A percentile compares a stretch with the other conserved stretches of the same genome.
Evolutionary conservation across 1,140 invertebrate genomes (phyloP).

Genomic region (Hylaeus anthracinus): DNA sequence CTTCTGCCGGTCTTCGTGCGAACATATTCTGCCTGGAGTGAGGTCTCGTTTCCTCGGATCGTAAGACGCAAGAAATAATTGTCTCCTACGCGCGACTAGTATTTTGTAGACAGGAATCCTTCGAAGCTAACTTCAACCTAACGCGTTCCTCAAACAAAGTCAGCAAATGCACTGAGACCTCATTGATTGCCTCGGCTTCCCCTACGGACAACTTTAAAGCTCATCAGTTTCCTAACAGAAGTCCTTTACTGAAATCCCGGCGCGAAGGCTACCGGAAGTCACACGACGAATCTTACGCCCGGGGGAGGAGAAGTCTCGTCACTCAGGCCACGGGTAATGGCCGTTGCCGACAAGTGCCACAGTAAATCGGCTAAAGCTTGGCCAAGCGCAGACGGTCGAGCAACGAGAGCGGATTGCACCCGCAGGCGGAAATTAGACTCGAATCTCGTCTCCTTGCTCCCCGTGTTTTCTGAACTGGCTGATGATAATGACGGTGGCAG

Average conservation of each 20-base stretch:
- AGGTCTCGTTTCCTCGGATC: conserved; percentile 43
- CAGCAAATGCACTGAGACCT: no score
- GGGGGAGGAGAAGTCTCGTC: conserved; percentile 24
- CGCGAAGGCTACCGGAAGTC: conserved; percentile 51
- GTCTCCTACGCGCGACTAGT: conserved; percentile 27
- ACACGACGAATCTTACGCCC: conserved; percentile 36
- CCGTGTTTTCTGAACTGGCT: conserved; percentile 69
- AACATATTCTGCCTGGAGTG: conserved; percentile 33
- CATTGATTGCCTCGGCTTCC: neutral
- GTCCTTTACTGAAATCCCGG: neutral
- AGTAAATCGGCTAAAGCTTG: conserved; percentile 55
- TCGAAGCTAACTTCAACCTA: neutral
- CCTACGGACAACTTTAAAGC: neutral
- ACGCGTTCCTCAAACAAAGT: no score
- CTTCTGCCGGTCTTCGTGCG: conserved; percentile 25
- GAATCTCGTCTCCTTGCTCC: conserved; percentile 67
- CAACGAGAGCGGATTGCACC: conserved; percentile 67
- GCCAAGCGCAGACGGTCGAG: conserved; percentile 2
- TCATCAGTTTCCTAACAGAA: neutral
- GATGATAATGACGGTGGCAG: conserved; percentile 75
- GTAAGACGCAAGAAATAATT: neutral
- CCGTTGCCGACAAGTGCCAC: conserved; percentile 30
- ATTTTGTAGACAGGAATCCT: conserved; percentile 25
- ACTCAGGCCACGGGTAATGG: conserved; percentile 46
- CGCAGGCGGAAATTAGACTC: conserved; percentile 72